phyloP scores from a whole-genome alignment of 2,113 vertebrate genomes.

The Okapia johnstoni region DNA sequence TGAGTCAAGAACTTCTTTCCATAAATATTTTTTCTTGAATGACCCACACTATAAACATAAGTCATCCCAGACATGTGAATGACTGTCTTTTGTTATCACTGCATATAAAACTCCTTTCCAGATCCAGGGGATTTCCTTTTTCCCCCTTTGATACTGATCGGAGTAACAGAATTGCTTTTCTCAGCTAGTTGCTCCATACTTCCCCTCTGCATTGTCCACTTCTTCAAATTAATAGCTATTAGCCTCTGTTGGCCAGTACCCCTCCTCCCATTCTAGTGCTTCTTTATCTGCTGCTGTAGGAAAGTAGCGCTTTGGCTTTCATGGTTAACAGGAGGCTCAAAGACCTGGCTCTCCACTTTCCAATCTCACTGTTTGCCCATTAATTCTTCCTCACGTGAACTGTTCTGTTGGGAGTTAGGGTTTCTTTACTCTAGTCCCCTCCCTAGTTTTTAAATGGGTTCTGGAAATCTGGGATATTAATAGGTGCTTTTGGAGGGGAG shows the following conservation, averaged over 20 bases:
- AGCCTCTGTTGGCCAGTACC: neutral
- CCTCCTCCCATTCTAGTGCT: neutral
- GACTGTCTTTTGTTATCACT: neutral
- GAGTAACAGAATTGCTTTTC: neutral
- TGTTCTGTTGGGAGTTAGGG: neutral
- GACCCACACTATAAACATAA: neutral
- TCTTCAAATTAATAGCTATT: neutral
- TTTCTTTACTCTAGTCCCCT: neutral
- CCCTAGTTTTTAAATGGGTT: constrained; percentile 5
- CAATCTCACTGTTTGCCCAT: neutral
- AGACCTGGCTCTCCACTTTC: neutral
- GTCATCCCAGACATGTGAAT: neutral
- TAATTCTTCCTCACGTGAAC: neutral
- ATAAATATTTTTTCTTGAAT: neutral
- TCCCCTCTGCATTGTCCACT: neutral
- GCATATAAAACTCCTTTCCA: neutral
- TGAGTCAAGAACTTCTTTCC: constrained; percentile 9
- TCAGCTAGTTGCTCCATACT: neutral
- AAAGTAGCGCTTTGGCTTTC: neutral
- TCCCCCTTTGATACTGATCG: neutral
- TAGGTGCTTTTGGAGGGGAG: neutral
- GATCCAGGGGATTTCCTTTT: neutral
- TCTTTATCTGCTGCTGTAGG: neutral
- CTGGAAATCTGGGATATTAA: neutral
- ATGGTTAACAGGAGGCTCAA: neutral